phyloP scores from a whole-genome alignment of 2,797 vertebrate species.

The Alca torda region DNA sequence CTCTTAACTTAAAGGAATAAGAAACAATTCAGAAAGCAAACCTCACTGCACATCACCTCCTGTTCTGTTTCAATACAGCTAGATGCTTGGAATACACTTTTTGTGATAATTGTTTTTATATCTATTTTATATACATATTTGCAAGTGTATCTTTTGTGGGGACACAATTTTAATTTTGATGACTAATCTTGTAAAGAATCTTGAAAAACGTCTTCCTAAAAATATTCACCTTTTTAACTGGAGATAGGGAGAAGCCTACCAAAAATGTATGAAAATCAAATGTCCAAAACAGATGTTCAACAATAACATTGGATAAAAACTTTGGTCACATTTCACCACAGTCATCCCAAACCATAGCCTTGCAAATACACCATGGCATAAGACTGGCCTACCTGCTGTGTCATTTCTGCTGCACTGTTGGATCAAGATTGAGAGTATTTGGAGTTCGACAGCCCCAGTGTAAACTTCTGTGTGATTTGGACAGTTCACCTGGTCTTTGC shows the following conservation, averaged over 20 bases:
- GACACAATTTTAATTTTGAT: not conserved
- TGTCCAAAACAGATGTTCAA: not conserved
- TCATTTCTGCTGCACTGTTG: not conserved
- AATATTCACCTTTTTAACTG: not conserved
- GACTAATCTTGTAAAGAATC: not conserved
- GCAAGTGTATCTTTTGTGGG: not conserved
- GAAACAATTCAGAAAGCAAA: not conserved
- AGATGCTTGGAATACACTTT: not conserved
- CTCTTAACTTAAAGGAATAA: not conserved
- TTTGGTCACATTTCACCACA: not conserved
- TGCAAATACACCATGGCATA: not conserved
- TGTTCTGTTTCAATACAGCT: not conserved
- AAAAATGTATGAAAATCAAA: not conserved
- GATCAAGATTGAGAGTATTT: not conserved
- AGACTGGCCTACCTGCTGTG: not conserved
- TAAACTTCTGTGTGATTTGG: not conserved
- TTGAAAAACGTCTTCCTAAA: not conserved
- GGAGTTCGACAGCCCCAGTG: not conserved
- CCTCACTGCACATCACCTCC: not conserved
- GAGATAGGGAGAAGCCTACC: not conserved
- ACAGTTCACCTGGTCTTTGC: not conserved
- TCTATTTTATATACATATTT: not conserved
- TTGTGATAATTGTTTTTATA: not conserved
- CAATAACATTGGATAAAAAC: not conserved
- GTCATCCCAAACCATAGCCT: not conserved